A percentile compares a stretch with the other conserved stretches of the same genome.
These are phyloP conservation scores for Temnopleurus reevesii DNA, from an alignment of 53 echinoderm and acorn worm species.

Conservation along the genomic window DNA sequence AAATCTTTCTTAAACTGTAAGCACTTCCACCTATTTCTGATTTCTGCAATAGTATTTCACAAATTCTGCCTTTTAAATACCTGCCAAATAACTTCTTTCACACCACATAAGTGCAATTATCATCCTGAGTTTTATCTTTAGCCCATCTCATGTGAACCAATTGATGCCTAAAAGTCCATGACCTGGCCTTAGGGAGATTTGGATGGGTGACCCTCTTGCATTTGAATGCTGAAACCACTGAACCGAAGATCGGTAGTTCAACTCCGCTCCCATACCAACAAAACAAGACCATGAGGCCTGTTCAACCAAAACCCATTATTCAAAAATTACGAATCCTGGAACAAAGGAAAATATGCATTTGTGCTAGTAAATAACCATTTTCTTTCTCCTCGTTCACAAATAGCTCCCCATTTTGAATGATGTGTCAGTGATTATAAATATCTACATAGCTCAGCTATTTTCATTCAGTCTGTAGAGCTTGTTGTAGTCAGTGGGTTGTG, in stretches of 20 bases:
- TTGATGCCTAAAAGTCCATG: background rate
- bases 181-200: conserved; percentile 3
- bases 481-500: background rate
- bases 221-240: background rate
- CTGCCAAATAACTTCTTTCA: too few species aligned
- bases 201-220: conserved; percentile 9
- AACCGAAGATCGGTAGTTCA: background rate
- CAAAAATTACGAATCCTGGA: conserved; percentile 15
- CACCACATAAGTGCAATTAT: too few species aligned
- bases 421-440: background rate
- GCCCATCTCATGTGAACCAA: background rate
- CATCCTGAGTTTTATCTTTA: too few species aligned
- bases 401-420: background rate
- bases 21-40: too few species aligned
- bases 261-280: background rate
- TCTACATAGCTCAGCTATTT: background rate
- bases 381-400: background rate
- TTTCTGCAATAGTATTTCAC: too few species aligned
- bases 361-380: background rate
- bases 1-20: too few species aligned
- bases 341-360: conserved; percentile 28
- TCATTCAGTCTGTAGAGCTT: background rate
- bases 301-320: conserved; percentile 24
- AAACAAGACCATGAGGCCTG: background rate
- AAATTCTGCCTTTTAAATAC: too few species aligned